Evolutionary conservation across 2,797 vertebrate genomes (phyloP).

Genomic region (Danio kyathit): DNA sequence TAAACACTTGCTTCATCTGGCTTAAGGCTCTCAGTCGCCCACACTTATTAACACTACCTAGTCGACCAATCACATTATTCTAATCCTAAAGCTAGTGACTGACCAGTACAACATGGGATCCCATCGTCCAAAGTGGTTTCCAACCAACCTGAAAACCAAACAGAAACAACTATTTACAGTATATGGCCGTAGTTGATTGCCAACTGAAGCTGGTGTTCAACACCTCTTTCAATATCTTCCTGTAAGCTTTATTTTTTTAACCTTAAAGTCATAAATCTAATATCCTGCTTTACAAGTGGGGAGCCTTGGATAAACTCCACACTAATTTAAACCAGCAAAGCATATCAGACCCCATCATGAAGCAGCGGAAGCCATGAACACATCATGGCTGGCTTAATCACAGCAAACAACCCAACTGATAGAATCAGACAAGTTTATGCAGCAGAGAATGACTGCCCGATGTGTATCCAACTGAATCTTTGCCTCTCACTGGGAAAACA

Average conservation of each 20-base stretch:
- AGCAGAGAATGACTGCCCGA: neutral
- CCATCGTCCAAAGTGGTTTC: neutral
- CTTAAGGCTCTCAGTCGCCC: no score
- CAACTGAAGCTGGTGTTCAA: neutral
- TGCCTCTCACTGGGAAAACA: neutral
- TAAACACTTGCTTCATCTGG: no score
- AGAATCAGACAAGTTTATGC: constrained; percentile 2
- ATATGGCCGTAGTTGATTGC: neutral
- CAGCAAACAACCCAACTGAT: constrained; percentile 9
- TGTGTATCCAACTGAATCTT: constrained; percentile 1
- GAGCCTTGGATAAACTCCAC: neutral
- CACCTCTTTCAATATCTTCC: neutral
- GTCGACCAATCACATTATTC: no score
- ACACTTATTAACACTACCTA: no score
- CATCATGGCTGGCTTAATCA: constrained; percentile 1
- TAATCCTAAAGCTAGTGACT: neutral
- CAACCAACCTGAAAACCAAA: neutral
- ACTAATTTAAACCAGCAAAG: neutral
- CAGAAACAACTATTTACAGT: neutral
- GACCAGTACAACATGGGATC: neutral
- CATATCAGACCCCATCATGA: neutral
- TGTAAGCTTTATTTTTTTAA: neutral
- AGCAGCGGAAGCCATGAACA: neutral
- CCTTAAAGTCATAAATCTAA: neutral
- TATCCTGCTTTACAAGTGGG: neutral